Percentiles rank a stretch among this genome's conserved stretches.
Evolutionary conservation across 1,140 invertebrate genomes (phyloP).

Genomic region (Drosophila melanogaster): DNA sequence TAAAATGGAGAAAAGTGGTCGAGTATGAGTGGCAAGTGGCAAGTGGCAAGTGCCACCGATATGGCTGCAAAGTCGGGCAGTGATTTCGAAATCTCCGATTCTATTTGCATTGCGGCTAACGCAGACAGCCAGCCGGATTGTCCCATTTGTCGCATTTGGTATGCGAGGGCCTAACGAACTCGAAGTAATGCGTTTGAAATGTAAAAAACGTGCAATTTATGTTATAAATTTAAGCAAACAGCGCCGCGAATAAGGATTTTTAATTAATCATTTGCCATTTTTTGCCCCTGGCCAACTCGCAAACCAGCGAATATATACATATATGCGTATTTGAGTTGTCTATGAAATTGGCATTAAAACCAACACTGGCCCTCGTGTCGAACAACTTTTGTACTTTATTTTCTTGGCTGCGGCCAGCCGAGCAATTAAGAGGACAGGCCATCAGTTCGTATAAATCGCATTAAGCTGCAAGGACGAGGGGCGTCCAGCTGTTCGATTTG

Average conservation of each 20-base stretch:
- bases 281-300: slow-evolving; percentile 11
- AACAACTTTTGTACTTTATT: slow-evolving; percentile 75
- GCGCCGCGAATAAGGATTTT: slow-evolving; percentile 43
- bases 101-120: slow-evolving; percentile 76
- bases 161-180: slow-evolving; percentile 83
- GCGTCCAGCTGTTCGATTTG: slow-evolving; percentile 72
- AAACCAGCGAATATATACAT: background rate
- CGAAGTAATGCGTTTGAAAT: slow-evolving; percentile 84
- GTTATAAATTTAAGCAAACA: slow-evolving; percentile 80
- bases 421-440: slow-evolving; percentile 76
- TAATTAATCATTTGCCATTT: slow-evolving; percentile 80
- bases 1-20: slow-evolving; percentile 47
- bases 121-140: slow-evolving; percentile 37
- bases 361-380: slow-evolving; percentile 52
- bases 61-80: slow-evolving; percentile 32
- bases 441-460: slow-evolving; percentile 80
- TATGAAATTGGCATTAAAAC: slow-evolving; percentile 82
- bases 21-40: background rate
- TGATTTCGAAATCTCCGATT: slow-evolving; percentile 59
- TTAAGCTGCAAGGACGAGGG: slow-evolving; percentile 56
- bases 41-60: slow-evolving; percentile 51
- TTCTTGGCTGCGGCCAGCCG: slow-evolving; percentile 80
- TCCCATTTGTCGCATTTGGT: slow-evolving; percentile 71
- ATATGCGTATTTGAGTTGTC: slow-evolving; percentile 66
- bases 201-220: slow-evolving; percentile 83